Base-by-base conservation (phyloP, 2,113 vertebrate genomes). In the Thymallus thymallus region DNA sequence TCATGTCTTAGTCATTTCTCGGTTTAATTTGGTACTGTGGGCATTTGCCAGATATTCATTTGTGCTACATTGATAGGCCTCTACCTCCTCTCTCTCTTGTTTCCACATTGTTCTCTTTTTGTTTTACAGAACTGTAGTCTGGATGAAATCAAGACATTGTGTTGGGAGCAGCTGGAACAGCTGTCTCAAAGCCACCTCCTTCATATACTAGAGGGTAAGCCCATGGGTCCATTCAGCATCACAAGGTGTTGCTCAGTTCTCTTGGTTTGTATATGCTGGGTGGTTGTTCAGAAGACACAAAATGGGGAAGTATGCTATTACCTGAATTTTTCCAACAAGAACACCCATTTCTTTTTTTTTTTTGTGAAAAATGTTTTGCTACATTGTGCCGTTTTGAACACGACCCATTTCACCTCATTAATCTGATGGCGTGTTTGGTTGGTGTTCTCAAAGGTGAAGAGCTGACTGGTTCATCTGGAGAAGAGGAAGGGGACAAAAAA, bases 151-250 rank as follows among this genome's bases (percentile, higher is more conserved):
- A 95, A 95, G 91, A 93, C 85, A 29, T 92, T 99, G 58, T 99
- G 97, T 82, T 92, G 94, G 91, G 96, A 98, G 80, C 97, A 98
- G 56, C 90, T 99, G 91, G 94, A 96, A 65, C 90, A 94, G 26
- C 90, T 98, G 74, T 94, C 94, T 18, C 95, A 97, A 86, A 95
- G 91, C 82, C 95, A 95, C 68, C 89, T 98, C 2, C 82, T 95
- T 83, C 95, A 95, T 90, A 98, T 99, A 84, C 91, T 98, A 80
- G 94, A 95, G 85, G 97, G 97, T 99, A 92, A 91, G 88, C 65
- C 26, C 32, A 5, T 51, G 48, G 18, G 16, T 29, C 6, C 10
- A 14, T 66, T 35, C 26, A 66, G 64, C 14, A n/a, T 72, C 56
- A 45, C 7, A 20, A 10, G 13, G 2, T 60, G 3, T 4, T 9